phyloP scores from a whole-genome alignment of 92 coral and sea anemone species.

The Zoanthus sociatus region DNA sequence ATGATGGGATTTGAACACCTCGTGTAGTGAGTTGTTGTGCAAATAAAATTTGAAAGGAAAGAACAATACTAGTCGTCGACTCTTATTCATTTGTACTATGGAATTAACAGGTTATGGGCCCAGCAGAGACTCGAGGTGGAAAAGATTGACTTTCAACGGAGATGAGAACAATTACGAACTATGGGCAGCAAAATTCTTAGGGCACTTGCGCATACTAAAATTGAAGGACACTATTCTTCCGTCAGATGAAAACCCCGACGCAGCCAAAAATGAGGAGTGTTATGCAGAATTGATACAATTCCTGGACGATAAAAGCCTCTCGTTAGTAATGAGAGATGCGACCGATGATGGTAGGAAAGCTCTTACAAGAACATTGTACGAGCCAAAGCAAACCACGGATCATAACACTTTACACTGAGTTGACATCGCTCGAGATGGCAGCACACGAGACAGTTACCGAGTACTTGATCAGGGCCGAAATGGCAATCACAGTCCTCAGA shows the following conservation, averaged over 20 bases:
- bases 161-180: slow-evolving; percentile 30
- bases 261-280: slow-evolving; percentile 45
- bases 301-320: slow-evolving; percentile 45
- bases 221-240: slow-evolving; percentile 34
- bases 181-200: slow-evolving; percentile 33
- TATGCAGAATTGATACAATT: slow-evolving; percentile 52
- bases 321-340: slow-evolving; percentile 62
- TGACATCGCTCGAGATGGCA: slow-evolving; percentile 42
- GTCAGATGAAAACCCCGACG: slow-evolving; percentile 7
- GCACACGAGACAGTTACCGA: slow-evolving; percentile 43
- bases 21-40: not conserved
- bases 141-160: slow-evolving; percentile 32
- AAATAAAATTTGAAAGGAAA: not conserved
- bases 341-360: slow-evolving; percentile 53
- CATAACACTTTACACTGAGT: slow-evolving; percentile 49
- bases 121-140: slow-evolving; percentile 21
- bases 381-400: slow-evolving; percentile 44
- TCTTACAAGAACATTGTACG: slow-evolving; percentile 31
- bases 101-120: slow-evolving; percentile 48
- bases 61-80: not conserved
- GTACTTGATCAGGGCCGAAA: slow-evolving; percentile 55
- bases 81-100: not conserved
- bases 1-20: not conserved
- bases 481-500: slow-evolving; percentile 57
- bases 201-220: slow-evolving; percentile 34